phyloP scores from a whole-genome alignment of 2,797 vertebrate genomes.

The Phoxinus dragarum region DNA sequence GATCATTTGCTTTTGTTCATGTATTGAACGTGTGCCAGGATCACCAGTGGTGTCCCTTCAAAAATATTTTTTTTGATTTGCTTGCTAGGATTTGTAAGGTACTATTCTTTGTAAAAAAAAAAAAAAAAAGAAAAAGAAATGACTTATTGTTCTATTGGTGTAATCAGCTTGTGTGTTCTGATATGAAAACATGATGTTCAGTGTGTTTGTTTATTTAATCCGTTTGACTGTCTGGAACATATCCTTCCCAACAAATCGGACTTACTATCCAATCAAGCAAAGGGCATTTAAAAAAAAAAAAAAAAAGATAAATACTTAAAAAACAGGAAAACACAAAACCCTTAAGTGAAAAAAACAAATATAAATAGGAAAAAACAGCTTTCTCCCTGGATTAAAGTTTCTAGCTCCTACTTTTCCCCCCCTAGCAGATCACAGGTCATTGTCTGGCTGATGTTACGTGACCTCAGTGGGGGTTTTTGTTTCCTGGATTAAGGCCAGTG shows the following conservation, averaged over 20 bases:
- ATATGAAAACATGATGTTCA: constrained; percentile 34
- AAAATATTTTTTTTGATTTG: neutral
- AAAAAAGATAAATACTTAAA: neutral
- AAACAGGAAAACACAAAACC: neutral
- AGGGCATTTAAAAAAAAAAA: neutral
- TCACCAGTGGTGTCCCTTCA: neutral
- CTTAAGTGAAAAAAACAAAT: constrained; percentile 61
- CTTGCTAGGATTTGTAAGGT: neutral
- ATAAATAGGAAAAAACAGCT: constrained; percentile 61
- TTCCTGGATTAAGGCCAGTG: constrained; percentile 59
- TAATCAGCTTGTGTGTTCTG: constrained; percentile 13
- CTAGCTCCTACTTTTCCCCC: constrained; percentile 45
- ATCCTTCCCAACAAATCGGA: constrained; percentile 51
- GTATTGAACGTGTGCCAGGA: neutral
- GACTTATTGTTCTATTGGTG: neutral
- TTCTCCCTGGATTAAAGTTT: constrained; percentile 61
- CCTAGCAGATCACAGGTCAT: constrained; percentile 51
- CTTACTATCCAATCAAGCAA: constrained; percentile 22
- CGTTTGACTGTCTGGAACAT: constrained; percentile 49
- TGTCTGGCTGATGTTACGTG: constrained; percentile 50
- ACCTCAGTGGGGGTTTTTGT: constrained; percentile 44
- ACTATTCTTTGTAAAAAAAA: neutral
- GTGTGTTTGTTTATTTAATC: constrained; percentile 43
- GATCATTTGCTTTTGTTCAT: neutral
- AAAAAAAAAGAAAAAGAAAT: neutral